Base-by-base conservation (phyloP, 2,888 invertebrate species). In the Junonia oenone region DNA sequence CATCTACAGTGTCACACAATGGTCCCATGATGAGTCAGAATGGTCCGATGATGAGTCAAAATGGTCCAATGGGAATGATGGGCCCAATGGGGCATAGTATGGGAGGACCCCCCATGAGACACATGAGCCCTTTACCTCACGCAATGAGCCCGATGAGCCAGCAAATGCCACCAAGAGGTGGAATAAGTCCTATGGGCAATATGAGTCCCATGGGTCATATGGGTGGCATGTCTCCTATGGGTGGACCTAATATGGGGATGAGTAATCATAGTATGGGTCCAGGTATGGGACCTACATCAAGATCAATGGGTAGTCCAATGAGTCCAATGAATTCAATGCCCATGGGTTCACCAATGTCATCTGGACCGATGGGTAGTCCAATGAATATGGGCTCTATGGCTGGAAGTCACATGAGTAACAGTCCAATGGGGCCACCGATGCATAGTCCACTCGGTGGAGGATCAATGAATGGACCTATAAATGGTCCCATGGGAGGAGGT, bases 351-450 rank as follows among this genome's bases (percentile, higher is more conserved):
- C 93, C 93, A 15, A 94, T 94, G 93, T 92, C 91, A 59, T 91
- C 93, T 33, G 93, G 93, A 61, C 92, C 93, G 38, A 93, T 95
- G 91, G 93, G 95, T 60, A 94, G 95, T 68, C 94, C 95, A 5
- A 93, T 95, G 93, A 92, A 92, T 67, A 92, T 92, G 92, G 91
- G 91, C 53, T 92, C 92, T 31, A 92, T 94, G 91, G 83, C 87
- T 51, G 89, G 88, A 48, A 91, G 81, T 66, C 92, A 92, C 66
- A 93, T 94, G 91, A 93, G 92, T 72, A 94, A 93, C 68, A 93
- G 94, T 70, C 94, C 93, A 52, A 95, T 94, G 94, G 94, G 93
- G 51, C 94, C 95, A 51, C 95, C 93, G 8, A 93, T 95, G 92
- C 95, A 94, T 68, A 94, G 93, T 83, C 94, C 94, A 45, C 78